These are phyloP conservation scores for Leptobrachium ailaonicum DNA, from an alignment of 2,113 vertebrate species.

Conservation along the genomic window DNA sequence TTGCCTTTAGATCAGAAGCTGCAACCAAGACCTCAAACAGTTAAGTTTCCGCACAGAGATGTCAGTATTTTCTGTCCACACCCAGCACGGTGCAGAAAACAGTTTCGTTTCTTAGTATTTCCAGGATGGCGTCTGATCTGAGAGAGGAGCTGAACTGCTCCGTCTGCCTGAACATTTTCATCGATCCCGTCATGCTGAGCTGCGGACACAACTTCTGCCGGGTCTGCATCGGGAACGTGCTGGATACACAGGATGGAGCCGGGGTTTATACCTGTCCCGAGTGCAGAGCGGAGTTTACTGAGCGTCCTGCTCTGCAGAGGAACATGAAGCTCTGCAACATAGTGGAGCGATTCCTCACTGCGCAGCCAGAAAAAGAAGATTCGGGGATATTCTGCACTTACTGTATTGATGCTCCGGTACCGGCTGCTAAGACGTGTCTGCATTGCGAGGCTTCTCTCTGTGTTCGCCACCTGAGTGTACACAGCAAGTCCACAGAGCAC, in stretches of 20 bases:
- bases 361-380: conserved; percentile 62
- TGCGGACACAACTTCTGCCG: conserved; percentile 47
- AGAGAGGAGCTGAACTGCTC: conserved; percentile 31
- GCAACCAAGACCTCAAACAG: no score
- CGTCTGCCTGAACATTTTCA: conserved; percentile 35
- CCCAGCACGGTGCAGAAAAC: no score
- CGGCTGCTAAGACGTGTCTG: conserved; percentile 27
- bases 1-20: no score
- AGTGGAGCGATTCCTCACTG: conserved; percentile 57
- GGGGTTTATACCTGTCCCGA: conserved; percentile 72
- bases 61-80: no score
- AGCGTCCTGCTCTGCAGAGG: conserved; percentile 70
- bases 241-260: background rate
- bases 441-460: conserved; percentile 34
- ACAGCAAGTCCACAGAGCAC: conserved; percentile 24
- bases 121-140: background rate
- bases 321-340: conserved; percentile 64
- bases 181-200: conserved; percentile 3
- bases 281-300: conserved; percentile 71
- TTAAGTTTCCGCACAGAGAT: no score
- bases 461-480: background rate
- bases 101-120: background rate
- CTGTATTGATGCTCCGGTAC: conserved; percentile 7
- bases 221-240: conserved; percentile 19
- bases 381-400: conserved; percentile 8